phyloP scores from a whole-genome alignment of 2,797 vertebrate genomes.

The Platyrinchus mystaceus region DNA sequence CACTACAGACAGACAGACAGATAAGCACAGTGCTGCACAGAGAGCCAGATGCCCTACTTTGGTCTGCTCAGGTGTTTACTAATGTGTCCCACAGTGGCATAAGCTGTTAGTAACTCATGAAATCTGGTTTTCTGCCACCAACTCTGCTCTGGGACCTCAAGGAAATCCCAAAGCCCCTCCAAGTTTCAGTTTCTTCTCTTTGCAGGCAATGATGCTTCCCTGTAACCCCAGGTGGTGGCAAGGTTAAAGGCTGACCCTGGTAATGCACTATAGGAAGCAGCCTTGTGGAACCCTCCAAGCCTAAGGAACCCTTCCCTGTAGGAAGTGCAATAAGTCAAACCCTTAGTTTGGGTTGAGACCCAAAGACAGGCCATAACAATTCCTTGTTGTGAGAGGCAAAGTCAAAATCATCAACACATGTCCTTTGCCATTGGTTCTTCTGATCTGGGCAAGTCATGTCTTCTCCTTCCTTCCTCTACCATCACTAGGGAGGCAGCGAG shows the following conservation, averaged over 20 bases:
- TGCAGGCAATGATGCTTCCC: not conserved
- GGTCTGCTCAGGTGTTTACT: not conserved
- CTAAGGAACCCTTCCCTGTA: no score
- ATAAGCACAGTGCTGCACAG: not conserved
- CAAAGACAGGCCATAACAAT: not conserved
- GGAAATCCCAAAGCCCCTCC: not conserved
- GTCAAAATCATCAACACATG: not conserved
- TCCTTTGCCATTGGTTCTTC: not conserved
- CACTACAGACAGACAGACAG: not conserved
- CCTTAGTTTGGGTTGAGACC: not conserved
- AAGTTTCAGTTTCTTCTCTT: not conserved
- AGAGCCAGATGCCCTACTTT: not conserved
- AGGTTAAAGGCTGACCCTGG: not conserved
- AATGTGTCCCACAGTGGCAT: conserved; percentile 11
- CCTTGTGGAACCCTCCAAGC: not conserved
- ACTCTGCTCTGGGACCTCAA: not conserved
- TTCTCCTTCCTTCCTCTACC: not conserved
- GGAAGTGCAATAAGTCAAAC: not conserved
- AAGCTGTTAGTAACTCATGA: conserved; percentile 2
- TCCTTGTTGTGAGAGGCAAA: not conserved
- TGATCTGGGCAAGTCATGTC: not conserved
- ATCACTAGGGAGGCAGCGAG: not conserved
- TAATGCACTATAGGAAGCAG: not conserved
- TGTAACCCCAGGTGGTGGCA: not conserved
- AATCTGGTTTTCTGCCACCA: conserved; percentile 23